These are phyloP conservation scores for Rhinichthys klamathensis DNA, from an alignment of 2,113 vertebrate genomes.

Conservation along the genomic window DNA sequence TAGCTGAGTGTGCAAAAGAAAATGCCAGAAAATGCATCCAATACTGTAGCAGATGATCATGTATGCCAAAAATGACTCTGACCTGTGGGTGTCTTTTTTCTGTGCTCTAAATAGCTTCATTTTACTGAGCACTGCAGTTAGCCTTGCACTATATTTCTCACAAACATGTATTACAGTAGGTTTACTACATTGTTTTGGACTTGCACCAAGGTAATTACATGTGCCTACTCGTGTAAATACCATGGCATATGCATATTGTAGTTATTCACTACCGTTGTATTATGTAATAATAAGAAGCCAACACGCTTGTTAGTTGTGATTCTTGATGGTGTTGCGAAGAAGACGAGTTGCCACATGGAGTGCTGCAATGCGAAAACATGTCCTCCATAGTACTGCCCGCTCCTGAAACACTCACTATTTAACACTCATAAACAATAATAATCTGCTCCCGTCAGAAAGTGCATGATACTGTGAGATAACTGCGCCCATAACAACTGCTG, in stretches of 20 bases:
- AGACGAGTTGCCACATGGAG: background rate
- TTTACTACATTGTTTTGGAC: background rate
- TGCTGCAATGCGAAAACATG: conserved; percentile 24
- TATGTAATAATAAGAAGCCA: background rate
- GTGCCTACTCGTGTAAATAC: background rate
- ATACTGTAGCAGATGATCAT: background rate
- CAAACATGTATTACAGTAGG: background rate
- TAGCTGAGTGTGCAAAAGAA: background rate
- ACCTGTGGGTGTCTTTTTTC: background rate
- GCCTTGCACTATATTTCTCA: background rate
- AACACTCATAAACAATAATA: background rate
- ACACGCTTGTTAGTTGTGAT: background rate
- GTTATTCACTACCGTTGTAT: background rate
- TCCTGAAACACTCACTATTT: background rate
- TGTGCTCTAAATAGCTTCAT: background rate
- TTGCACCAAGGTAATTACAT: background rate
- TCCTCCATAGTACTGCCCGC: background rate
- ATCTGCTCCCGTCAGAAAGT: background rate
- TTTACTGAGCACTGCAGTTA: background rate
- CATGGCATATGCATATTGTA: background rate
- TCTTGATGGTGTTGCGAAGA: background rate
- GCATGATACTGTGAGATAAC: background rate
- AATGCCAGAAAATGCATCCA: background rate
- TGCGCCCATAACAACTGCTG: background rate
- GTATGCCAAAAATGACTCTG: background rate